Evolutionary conservation across 53 echinoderm and acorn worm genomes (phyloP).

Genomic region (Echinarachnius parma): DNA sequence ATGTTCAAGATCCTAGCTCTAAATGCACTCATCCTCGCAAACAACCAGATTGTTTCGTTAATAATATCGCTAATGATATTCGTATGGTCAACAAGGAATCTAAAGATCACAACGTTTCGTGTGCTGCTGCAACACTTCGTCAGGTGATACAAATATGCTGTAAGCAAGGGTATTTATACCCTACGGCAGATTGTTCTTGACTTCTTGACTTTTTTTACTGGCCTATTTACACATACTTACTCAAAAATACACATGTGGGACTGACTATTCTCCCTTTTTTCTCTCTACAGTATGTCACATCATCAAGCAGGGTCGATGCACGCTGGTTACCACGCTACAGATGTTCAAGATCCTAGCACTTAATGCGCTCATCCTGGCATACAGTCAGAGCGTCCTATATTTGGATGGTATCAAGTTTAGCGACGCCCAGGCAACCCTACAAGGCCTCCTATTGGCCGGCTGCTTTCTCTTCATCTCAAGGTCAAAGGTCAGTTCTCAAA

Average conservation of each 20-base stretch:
- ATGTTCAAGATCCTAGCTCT: constrained; percentile 99
- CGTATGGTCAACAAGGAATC: too few relatives aligned
- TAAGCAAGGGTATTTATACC: too few relatives aligned
- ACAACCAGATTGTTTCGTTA: constrained; percentile 98
- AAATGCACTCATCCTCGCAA: constrained; percentile 93
- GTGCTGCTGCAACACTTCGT: too few relatives aligned
- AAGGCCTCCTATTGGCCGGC: constrained; percentile 94
- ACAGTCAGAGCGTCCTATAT: constrained; percentile 98
- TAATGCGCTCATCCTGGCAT: constrained; percentile 94
- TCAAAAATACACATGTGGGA: too few relatives aligned
- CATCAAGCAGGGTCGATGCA: constrained; percentile 88
- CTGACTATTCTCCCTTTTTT: too few relatives aligned
- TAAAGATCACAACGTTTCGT: too few relatives aligned
- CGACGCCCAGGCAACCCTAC: constrained; percentile 95
- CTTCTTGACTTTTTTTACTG: too few relatives aligned
- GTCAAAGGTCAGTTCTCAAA: constrained; percentile 83
- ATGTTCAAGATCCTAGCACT: constrained; percentile 99
- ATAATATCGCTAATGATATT: too few relatives aligned
- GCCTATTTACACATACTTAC: too few relatives aligned
- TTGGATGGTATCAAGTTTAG: constrained; percentile 96
- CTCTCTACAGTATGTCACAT: constrained; percentile 37
- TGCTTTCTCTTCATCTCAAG: constrained; percentile 98
- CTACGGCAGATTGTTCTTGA: too few relatives aligned
- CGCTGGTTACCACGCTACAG: constrained; percentile 97
- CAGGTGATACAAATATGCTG: too few relatives aligned